Base-by-base conservation (phyloP, 2,888 invertebrate genomes). In the Chymomyza amoena region DNA sequence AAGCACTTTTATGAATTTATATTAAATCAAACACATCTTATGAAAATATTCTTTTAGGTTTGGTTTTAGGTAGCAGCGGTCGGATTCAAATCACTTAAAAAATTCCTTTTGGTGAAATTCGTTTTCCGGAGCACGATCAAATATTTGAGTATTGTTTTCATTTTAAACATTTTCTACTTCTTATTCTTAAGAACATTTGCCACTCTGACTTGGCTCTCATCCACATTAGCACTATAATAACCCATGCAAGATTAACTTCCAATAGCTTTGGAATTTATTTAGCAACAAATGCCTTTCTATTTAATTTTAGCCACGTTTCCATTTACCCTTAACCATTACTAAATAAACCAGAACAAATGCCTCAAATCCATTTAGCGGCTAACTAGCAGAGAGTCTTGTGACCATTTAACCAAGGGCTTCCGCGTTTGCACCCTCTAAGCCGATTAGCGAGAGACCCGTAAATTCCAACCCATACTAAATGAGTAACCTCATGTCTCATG, bases 401-500 rank as follows among this genome's bases (percentile, higher is more conserved):
- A 45, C 39, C 39, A 45, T 45, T 45, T 13, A 45, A 45, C 39
- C 39, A 45, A 13, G 39, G 39, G 39, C 39, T 45, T 45, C 13
- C 39, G 39, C 39, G 13, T 45, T 45, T 45, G 39, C 39, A 13
- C 39, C 13, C 39, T 45, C 13, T 45, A 45, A 45, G 39, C 39
- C 39, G 39, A 45, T 45, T 45, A 45, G 13, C 39, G 39, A 45
- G 39, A 45, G 39, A 15, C 39, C 6, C 39, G 39, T 13, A 45
- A 45, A 45, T 45, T 45, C 56, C 59, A 68, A 64, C n/a, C n/a
- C n/a, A n/a, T 39, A 61, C 20, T 65, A 7, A 3, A 7, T 36
- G 39, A n/a, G n/a, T 45, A 45, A 45, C 39, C 6, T 20, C 39
- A 6, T 28, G 25, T 20, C 57, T 20, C 32, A 32, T 32, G 57